Base-by-base conservation (phyloP, 2,888 invertebrate genomes). In the Macaria liturata region DNA sequence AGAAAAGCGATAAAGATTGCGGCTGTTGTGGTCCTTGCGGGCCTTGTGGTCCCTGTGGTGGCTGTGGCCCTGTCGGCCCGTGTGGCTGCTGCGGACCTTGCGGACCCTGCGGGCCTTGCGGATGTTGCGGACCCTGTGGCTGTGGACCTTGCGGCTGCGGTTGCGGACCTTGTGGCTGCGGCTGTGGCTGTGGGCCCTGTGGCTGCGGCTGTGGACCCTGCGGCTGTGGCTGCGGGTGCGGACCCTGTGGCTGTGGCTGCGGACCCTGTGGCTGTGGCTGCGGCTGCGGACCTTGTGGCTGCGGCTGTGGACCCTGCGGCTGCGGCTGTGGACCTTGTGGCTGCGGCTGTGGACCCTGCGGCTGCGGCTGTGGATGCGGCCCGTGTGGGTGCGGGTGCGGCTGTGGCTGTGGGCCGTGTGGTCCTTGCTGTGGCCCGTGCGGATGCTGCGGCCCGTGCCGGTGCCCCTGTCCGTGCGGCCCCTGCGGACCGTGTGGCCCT, bases 201-300 rank as follows among this genome's bases (percentile, higher is more conserved):
- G 65, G 65, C 0, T 58, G 59, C 0, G 61, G 75, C 30, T 69
- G 66, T 47, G 68, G 66, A 0, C 64, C 66, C 0, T 65, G 59
- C 0, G 76, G 78, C 0, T 76, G 79, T 37, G 75, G 77, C 0
- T 83, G 82, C 45, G 78, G 81, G 0, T 80, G 78, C 37, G 70
- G 76, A 0, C 76, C 77, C 0, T 72, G 76, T 7, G 65, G 61
- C 1, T 57, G 59, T n/a, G 66, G 32, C 8, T 57, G 54, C 0
- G 54, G 46, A 20, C 67, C 3, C 5, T 54, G 43, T 47, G 70
- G 53, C 3, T 75, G 79, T 20, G 67, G 76, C 0, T 75, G 76
- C 0, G 74, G 72, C 9, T 44, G 44, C 30, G 53, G 53, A 3
- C 46, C 51, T 3, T 51, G 57, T 9, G 65, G 65, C 0, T 58